Base-by-base conservation (phyloP, 2,113 vertebrate species). In the Antennarius striatus region DNA sequence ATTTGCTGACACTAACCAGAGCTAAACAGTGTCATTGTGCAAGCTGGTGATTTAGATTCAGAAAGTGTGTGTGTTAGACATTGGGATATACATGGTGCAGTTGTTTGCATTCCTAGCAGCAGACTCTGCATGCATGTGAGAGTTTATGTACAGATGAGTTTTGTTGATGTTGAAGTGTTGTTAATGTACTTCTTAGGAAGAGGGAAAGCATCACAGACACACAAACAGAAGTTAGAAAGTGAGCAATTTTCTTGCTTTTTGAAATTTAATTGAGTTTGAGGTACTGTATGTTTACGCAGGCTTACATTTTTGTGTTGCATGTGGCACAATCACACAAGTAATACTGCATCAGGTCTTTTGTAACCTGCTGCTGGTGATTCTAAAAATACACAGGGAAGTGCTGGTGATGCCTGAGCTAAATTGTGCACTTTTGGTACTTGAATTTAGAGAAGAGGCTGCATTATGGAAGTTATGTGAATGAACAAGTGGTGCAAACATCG, bases 1-100 rank as follows among this genome's bases (percentile, higher is more conserved):
- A 91, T 93, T 93, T 93, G 91, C 92, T 91, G 92, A 92, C 88
- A 84, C 78, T 87, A 92, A 89, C 86, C 91, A 93, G 92, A 93
- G 68, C 87, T 88, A 92, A 93, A 93, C 87, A 89, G 80, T 91
- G 91, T 90, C 88, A 91, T 89, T 83, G 86, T 83, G 82, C 78
- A 65, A 78, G 86, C 73, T 71, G 22, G 75, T 85, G 89, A 90
- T 92, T 91, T 91, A 91, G 86, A 65, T 81, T 48, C 63, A 68
- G 87, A 86, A 86, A 75, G 60, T 83, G 86, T 29, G 70, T 68
- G 82, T 75, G 83, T 85, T 77, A 79, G 86, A 81, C 82, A 13
- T 10, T 53, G 73, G 82, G 81, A 86, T 91, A 90, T 88, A 91
- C 86, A 85, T 68, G 62, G 78, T 61, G 79, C 74, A 59, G 64